phyloP scores from a whole-genome alignment of 2,113 vertebrate genomes.

The Litocranius walleri region DNA sequence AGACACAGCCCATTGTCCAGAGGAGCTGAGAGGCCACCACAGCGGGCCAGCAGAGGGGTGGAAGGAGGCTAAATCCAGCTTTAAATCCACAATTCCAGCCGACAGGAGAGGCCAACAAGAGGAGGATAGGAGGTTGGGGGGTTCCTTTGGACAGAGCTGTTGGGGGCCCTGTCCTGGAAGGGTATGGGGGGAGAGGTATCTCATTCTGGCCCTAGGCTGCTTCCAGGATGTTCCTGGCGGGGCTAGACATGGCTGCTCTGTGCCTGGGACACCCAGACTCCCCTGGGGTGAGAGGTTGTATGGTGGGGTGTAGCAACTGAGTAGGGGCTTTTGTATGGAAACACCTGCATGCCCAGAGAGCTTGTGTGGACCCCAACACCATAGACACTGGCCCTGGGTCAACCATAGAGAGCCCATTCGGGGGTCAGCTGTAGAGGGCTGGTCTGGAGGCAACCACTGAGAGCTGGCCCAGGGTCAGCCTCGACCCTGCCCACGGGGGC shows the following conservation, averaged over 20 bases:
- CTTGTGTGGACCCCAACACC: background rate
- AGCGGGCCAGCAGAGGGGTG: background rate
- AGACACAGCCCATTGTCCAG: rapidly evolving
- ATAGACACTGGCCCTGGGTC: background rate
- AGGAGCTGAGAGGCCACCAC: rapidly evolving
- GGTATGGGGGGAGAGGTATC: background rate
- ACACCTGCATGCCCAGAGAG: rapidly evolving
- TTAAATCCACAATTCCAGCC: background rate
- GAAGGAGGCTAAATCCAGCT: background rate
- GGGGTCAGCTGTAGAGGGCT: background rate
- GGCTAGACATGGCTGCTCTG: too few species aligned
- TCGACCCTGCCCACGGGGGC: background rate
- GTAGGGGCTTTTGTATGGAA: background rate
- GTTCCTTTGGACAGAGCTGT: background rate
- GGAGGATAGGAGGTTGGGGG: rapidly evolving
- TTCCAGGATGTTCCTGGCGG: background rate
- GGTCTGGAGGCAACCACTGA: too few species aligned
- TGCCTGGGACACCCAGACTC: background rate
- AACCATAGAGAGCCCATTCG: background rate
- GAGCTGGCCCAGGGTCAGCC: background rate
- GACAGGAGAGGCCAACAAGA: background rate
- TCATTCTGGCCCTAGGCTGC: background rate
- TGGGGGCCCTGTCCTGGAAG: background rate
- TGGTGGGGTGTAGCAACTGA: background rate
- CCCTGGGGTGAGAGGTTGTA: background rate